Conservation (phyloP, 2,888 invertebrate genomes). For the Mesochorus sp. region DNA sequence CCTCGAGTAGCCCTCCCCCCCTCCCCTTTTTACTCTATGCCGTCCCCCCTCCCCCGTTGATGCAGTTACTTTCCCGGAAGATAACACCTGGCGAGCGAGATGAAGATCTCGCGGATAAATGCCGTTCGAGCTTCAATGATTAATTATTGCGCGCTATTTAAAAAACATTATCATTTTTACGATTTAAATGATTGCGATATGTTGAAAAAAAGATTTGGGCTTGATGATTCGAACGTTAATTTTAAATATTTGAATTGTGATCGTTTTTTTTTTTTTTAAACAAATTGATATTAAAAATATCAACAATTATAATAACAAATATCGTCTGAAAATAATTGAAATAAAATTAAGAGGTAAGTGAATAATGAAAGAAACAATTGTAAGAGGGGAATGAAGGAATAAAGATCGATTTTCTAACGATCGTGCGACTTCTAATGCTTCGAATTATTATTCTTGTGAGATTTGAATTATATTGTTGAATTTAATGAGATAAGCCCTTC, state of each 20-base stretch:
- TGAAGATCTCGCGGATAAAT: background rate
- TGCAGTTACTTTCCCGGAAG: constrained; percentile 63
- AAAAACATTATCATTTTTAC: too few relatives aligned
- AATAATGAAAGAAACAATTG: background rate
- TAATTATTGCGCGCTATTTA: too few relatives aligned
- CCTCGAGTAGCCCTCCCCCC: constrained; percentile 42
- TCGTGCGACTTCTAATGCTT: background rate
- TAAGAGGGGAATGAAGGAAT: background rate
- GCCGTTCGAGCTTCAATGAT: background rate
- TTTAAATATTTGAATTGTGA: too few relatives aligned
- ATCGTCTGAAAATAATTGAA: too few relatives aligned
- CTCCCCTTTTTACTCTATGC: background rate
- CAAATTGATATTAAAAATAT: too few relatives aligned
- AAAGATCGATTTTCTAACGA: background rate
- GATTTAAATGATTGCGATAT: too few relatives aligned
- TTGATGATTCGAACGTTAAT: too few relatives aligned
- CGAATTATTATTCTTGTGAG: background rate
- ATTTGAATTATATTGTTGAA: background rate
- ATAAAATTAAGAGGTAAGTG: too few relatives aligned
- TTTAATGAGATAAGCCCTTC: constrained; percentile 36
- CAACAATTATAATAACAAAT: too few relatives aligned
- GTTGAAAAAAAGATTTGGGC: too few relatives aligned
- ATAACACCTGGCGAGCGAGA: constrained; percentile 52
- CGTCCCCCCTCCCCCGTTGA: constrained; percentile 3
- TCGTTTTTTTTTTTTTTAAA: too few relatives aligned